Base-by-base conservation (phyloP, 2,797 vertebrate genomes). In the Gymnopithys bicolor region DNA sequence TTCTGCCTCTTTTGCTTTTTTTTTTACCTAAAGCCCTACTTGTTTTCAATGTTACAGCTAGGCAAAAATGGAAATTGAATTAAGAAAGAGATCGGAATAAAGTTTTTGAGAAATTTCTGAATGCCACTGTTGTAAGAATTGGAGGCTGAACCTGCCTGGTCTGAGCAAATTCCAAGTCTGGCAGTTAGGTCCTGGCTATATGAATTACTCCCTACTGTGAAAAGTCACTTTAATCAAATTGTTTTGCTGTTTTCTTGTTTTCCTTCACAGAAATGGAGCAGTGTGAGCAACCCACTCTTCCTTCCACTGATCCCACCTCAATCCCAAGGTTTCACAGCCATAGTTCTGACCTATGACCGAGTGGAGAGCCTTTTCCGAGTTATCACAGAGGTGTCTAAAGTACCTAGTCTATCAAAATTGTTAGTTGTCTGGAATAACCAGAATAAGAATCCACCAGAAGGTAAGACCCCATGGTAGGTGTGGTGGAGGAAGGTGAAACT, bases 341-440 rank as follows among this genome's bases (percentile, higher is more conserved):
- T 99, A 35, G 99, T 99, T 85, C 98, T 99, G 94, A 99, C 99
- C 77, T 99, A 99, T 2, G 99, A 99, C 96, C 98, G 99, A 0
- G 98, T 99, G n/a, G 99, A 99, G 97, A 99, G 99, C 95, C 99
- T 99, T 55, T 99, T 99, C 98, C 97, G 99, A 45, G 99, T 99
- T 97, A 99, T 99, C 98, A 99, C 99, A 0, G 99, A 99, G 97
- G 99, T 99, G 92, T 99, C 99, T 43, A 99, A 99, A 96, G 99
- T 99, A 91, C 99, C 99, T 7, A 99, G 99, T 91, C 98, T 99
- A 13, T 99, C 99, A 77, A 99, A 99, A 89, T 97, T 99, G 78
- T 91, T 99, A 62, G 99, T 99, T 32, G 99, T 99, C 80, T 99
- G 99, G 99, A 99, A 99, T 96, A 99, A 99, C 95, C 99, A 99